Evolutionary conservation across 2,797 vertebrate genomes (phyloP).

Genomic region (Lophotriccus pileatus): DNA sequence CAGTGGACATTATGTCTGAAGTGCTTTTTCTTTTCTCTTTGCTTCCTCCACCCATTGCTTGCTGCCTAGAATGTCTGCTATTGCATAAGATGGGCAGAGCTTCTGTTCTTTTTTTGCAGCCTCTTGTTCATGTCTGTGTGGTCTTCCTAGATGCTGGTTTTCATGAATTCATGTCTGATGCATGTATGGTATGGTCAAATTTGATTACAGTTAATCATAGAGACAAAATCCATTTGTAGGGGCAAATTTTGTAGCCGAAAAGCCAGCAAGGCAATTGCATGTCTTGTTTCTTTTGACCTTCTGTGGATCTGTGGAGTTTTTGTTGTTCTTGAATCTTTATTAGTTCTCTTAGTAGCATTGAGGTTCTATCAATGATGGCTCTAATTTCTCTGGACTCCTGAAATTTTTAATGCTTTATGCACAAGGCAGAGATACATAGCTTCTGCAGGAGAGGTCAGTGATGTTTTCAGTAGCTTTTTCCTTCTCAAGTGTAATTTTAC

Average conservation of each 20-base stretch:
- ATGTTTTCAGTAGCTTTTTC: conserved; percentile 38
- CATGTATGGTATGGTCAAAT: not conserved
- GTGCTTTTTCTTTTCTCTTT: not conserved
- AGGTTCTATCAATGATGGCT: not conserved
- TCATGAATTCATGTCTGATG: not conserved
- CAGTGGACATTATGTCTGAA: not conserved
- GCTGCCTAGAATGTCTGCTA: not conserved
- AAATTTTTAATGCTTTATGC: not conserved
- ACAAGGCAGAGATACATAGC: not conserved
- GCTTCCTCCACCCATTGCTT: not conserved
- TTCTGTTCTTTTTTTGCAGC: not conserved
- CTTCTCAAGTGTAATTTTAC: conserved; percentile 20
- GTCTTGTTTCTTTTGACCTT: not conserved
- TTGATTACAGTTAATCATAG: not conserved
- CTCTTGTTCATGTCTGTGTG: not conserved
- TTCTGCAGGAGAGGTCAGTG: not conserved
- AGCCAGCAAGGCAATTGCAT: not conserved
- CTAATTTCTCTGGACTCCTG: not conserved
- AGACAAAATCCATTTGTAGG: not conserved
- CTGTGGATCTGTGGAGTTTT: not conserved
- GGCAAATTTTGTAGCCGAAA: not conserved
- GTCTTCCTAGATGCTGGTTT: not conserved
- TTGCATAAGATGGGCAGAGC: not conserved
- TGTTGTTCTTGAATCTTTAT: not conserved
- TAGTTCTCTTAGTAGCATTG: not conserved